Percentiles rank a stretch among this genome's conserved stretches.
These are phyloP conservation scores for Drosophila atroscutellata DNA, from an alignment of 2,888 invertebrate species.

Conservation along the genomic window DNA sequence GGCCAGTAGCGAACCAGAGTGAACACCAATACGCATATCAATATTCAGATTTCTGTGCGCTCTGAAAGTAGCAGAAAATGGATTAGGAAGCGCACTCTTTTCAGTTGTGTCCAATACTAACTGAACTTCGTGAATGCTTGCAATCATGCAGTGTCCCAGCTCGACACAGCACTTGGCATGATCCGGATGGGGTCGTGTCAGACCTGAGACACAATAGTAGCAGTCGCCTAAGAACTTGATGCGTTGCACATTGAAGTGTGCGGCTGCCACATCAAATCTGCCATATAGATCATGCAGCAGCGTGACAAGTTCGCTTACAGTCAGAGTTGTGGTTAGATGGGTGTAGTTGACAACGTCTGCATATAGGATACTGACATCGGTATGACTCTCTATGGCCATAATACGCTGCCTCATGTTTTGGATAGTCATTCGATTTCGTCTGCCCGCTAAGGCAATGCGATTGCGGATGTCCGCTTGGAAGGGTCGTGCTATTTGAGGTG, in stretches of 20 bases:
- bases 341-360: slow-evolving; percentile 98
- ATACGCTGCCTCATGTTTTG: not conserved
- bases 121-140: slow-evolving; percentile 90
- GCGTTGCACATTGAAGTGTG: slow-evolving; percentile 90
- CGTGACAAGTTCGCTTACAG: slow-evolving; percentile 92
- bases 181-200: slow-evolving; percentile 90
- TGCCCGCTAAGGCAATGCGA: slow-evolving; percentile 82
- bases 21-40: slow-evolving; percentile 98
- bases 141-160: slow-evolving; percentile 95
- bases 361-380: slow-evolving; percentile 94
- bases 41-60: slow-evolving; percentile 92
- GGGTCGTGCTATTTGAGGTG: slow-evolving; percentile 91
- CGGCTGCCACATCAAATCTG: slow-evolving; percentile 95
- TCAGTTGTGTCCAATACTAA: slow-evolving; percentile 4
- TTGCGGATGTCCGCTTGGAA: slow-evolving; percentile 87
- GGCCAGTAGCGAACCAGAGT: slow-evolving; percentile 95
- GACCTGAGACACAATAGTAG: slow-evolving; percentile 96
- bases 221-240: slow-evolving; percentile 98
- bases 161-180: slow-evolving; percentile 96
- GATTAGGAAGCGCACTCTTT: not conserved
- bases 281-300: slow-evolving; percentile 96
- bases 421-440: rapidly evolving
- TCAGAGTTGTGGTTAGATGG: slow-evolving; percentile 89
- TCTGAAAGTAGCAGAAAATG: slow-evolving; percentile 14
- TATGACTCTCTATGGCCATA: slow-evolving; percentile 91